A percentile compares a stretch with the other conserved stretches of the same genome.
phyloP scores from a whole-genome alignment of 2,888 invertebrate genomes.

The Ectropis crepuscularia region DNA sequence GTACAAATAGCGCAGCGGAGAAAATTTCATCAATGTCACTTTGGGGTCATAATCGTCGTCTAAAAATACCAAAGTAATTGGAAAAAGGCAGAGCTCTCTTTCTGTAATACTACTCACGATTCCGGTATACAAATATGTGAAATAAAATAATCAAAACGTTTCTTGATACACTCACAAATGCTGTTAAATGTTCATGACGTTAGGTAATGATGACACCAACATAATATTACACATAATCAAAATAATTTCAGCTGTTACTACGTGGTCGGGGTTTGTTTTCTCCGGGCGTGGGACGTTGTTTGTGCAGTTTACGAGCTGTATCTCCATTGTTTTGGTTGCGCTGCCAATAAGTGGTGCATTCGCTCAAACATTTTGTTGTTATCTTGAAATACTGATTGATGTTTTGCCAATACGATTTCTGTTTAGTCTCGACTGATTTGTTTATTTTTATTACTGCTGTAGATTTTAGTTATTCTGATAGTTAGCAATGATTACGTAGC shows the following conservation, averaged over 20 bases:
- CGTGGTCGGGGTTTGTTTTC: background rate
- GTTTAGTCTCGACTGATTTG: slow-evolving; percentile 20
- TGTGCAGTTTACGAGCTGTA: slow-evolving; percentile 1
- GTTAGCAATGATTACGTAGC: background rate
- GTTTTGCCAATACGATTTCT: slow-evolving; percentile 20
- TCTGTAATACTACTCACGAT: too few relatives aligned
- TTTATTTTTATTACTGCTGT: slow-evolving; percentile 14
- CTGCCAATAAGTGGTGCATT: slow-evolving; percentile 26
- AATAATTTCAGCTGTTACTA: background rate
- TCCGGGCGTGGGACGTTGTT: slow-evolving; percentile 1
- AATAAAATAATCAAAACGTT: too few relatives aligned
- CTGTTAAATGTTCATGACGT: too few relatives aligned
- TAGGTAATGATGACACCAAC: too few relatives aligned
- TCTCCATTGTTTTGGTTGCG: slow-evolving; percentile 17
- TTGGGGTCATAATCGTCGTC: too few relatives aligned
- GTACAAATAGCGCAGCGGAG: too few relatives aligned
- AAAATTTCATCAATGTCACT: too few relatives aligned
- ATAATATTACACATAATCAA: background rate
- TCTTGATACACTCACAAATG: too few relatives aligned
- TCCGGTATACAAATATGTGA: too few relatives aligned
- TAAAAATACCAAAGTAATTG: too few relatives aligned
- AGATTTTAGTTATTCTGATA: background rate
- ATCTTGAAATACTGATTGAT: slow-evolving; percentile 17
- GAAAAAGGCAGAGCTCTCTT: too few relatives aligned
- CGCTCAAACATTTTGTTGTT: background rate